These are phyloP conservation scores for Tamandua tetradactyla DNA, from an alignment of 2,797 vertebrate species.

Conservation along the genomic window DNA sequence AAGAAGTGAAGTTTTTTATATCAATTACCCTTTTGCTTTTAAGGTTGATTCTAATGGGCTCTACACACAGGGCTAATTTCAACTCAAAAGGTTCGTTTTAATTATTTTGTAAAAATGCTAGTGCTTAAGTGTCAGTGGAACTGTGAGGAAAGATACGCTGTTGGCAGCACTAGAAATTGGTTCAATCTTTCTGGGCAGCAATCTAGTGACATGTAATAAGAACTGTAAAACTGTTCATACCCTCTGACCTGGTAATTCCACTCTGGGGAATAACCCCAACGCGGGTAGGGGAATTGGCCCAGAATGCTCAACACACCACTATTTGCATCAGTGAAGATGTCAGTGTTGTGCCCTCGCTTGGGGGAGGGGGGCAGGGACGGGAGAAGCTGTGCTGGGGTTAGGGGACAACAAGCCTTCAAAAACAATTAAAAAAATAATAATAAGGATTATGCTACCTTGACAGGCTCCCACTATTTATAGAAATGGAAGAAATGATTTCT, in stretches of 20 bases:
- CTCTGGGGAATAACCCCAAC: conserved; percentile 69
- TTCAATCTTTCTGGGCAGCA: conserved; percentile 72
- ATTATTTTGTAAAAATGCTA: conserved; percentile 53
- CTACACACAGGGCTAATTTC: neutral
- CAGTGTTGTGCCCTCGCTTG: neutral
- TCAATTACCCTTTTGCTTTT: neutral
- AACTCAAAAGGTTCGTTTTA: conserved; percentile 12
- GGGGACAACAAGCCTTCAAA: neutral
- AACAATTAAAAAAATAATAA: conserved; percentile 41
- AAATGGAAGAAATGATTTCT: conserved; percentile 50
- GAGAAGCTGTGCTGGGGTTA: neutral
- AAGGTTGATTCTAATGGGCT: neutral
- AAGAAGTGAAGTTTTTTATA: conserved; percentile 20
- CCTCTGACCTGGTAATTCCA: conserved; percentile 75
- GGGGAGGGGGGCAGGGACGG: neutral
- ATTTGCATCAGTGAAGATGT: conserved; percentile 53
- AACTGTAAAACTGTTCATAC: conserved; percentile 61
- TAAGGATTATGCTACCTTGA: neutral
- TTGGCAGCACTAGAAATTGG: conserved; percentile 55
- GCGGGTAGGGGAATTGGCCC: conserved; percentile 67
- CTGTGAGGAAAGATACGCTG: neutral
- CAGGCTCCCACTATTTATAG: neutral
- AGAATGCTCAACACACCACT: conserved; percentile 37
- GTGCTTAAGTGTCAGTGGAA: neutral
- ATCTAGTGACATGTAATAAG: conserved; percentile 71